A percentile compares a stretch with the other conserved stretches of the same genome.
These are phyloP conservation scores for Troglohyphantes excavatus DNA, from an alignment of 2,888 invertebrate genomes.

Conservation along the genomic window DNA sequence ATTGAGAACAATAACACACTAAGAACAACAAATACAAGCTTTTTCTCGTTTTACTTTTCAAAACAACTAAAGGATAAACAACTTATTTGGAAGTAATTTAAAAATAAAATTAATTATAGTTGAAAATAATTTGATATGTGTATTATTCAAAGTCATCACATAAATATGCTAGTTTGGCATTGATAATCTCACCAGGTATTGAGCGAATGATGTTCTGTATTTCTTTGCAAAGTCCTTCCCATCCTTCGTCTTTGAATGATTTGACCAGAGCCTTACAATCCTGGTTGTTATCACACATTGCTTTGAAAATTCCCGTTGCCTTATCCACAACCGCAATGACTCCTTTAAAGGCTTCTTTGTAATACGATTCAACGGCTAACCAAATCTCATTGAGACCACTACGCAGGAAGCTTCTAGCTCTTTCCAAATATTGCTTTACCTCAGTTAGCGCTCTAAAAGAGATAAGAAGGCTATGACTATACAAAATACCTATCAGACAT, in stretches of 20 bases:
- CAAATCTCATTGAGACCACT: conserved; percentile 34
- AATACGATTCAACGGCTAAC: conserved; percentile 47
- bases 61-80: too few species aligned
- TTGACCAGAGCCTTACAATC: conserved; percentile 57
- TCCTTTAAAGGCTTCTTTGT: conserved; percentile 34
- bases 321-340: conserved; percentile 9
- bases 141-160: too few species aligned
- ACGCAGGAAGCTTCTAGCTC: background rate
- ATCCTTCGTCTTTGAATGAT: conserved; percentile 48
- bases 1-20: too few species aligned
- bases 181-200: conserved; percentile 60
- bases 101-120: too few species aligned
- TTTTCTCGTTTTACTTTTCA: too few species aligned
- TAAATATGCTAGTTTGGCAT: too few species aligned
- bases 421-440: conserved; percentile 10
- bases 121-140: too few species aligned
- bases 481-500: background rate
- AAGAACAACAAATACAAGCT: too few species aligned
- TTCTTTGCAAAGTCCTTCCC: conserved; percentile 25
- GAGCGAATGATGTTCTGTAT: conserved; percentile 11
- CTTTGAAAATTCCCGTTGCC: conserved; percentile 20
- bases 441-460: conserved; percentile 48
- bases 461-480: background rate
- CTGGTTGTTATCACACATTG: conserved; percentile 36
- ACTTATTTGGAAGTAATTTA: too few species aligned